phyloP scores from a whole-genome alignment of 2,888 invertebrate species.

The Caenorhabditis sp. region DNA sequence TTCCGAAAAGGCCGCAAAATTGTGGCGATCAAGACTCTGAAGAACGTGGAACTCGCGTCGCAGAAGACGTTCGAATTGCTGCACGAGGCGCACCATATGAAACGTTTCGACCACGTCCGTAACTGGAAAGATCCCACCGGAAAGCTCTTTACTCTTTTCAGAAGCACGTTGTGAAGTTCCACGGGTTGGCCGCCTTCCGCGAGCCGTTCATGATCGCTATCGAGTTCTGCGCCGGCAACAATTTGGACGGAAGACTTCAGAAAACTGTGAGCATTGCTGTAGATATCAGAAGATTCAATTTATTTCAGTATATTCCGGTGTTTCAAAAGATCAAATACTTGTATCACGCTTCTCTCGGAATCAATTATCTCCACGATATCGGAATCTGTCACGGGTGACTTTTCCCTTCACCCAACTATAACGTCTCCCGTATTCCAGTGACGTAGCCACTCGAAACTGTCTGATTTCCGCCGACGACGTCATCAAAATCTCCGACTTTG shows the following conservation, averaged over 20 bases:
- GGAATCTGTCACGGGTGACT: slow-evolving; percentile 15
- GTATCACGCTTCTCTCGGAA: slow-evolving; percentile 14
- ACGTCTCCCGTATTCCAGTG: no score
- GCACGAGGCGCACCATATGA: slow-evolving; percentile 12
- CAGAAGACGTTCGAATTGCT: slow-evolving; percentile 12
- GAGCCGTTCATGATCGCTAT: slow-evolving; percentile 32
- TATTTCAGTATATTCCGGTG: slow-evolving; percentile 1
- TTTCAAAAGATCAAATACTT: slow-evolving; percentile 10
- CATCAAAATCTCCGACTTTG: slow-evolving; percentile 22
- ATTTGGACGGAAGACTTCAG: neutral
- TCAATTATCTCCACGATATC: slow-evolving; percentile 10
- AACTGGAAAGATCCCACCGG: neutral
- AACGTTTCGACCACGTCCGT: slow-evolving; percentile 17
- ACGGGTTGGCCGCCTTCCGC: slow-evolving; percentile 11
- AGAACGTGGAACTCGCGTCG: neutral
- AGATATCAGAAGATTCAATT: neutral
- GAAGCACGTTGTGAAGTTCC: slow-evolving; percentile 20
- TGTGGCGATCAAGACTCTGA: slow-evolving; percentile 24
- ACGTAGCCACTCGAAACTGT: slow-evolving; percentile 25
- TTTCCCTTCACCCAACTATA: neutral
- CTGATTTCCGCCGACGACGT: neutral
- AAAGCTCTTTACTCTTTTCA: neutral
- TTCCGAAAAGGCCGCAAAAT: neutral
- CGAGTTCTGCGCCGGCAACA: slow-evolving; percentile 18
- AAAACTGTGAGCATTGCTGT: neutral